Evolutionary conservation across 1,140 invertebrate species (phyloP).

Genomic region (Scaptomyza pallida): DNA sequence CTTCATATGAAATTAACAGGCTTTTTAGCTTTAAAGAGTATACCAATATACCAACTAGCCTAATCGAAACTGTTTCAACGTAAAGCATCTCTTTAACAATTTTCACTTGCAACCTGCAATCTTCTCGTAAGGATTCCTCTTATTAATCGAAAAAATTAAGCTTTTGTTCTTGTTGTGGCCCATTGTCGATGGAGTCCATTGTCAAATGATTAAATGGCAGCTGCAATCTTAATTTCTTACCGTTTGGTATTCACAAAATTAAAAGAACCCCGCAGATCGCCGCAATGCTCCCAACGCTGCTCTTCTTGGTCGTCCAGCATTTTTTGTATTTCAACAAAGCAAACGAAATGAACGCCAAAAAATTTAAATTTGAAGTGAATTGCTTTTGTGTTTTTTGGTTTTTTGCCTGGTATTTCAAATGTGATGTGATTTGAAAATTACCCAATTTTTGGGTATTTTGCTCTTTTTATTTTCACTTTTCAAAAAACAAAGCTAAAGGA

Average conservation of each 20-base stretch:
- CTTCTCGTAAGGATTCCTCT: no score
- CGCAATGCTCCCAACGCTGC: not conserved
- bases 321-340: not conserved
- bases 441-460: not conserved
- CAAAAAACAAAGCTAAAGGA: not conserved
- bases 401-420: not conserved
- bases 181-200: not conserved
- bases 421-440: slow-evolving; percentile 2
- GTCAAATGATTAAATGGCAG: not conserved
- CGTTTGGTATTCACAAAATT: slow-evolving; percentile 93
- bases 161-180: no score
- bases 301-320: not conserved
- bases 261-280: slow-evolving; percentile 85
- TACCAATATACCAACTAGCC: no score
- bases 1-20: no score
- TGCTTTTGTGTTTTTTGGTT: not conserved
- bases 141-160: no score
- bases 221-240: slow-evolving; percentile 85
- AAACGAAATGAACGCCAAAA: not conserved
- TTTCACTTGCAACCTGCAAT: no score
- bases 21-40: no score
- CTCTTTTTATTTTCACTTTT: no score
- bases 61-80: no score
- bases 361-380: slow-evolving; percentile 4
- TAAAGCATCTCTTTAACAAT: no score